Conservation (phyloP, 2,797 vertebrate genomes). For the Cephalopachus bancanus region DNA sequence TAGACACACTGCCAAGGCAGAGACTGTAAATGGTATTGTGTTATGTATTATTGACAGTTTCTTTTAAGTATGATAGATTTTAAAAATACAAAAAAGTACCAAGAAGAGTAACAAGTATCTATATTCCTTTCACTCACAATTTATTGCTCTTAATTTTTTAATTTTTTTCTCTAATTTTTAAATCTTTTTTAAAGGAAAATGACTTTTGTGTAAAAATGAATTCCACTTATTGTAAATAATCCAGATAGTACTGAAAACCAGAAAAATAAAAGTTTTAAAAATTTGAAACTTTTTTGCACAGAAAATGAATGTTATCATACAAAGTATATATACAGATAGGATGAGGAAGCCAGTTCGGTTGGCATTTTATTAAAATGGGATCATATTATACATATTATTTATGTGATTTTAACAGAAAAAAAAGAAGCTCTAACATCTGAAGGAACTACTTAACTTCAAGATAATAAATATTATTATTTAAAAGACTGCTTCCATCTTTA, state of each 20-base stretch:
- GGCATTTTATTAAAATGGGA: background rate
- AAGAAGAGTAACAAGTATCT: background rate
- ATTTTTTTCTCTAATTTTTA: background rate
- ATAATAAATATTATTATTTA: background rate
- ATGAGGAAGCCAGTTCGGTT: background rate
- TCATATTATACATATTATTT: background rate
- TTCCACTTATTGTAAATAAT: conserved; percentile 6
- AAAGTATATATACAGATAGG: background rate
- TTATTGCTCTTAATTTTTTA: background rate
- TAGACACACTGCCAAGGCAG: background rate
- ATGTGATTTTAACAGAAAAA: background rate
- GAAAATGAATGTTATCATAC: conserved; percentile 11
- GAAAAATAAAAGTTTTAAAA: background rate
- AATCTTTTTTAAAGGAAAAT: background rate
- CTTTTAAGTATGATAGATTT: background rate
- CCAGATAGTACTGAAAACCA: conserved; percentile 1
- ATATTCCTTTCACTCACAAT: background rate
- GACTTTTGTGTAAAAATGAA: background rate
- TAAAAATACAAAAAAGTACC: background rate
- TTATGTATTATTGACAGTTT: background rate
- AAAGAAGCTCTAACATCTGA: background rate
- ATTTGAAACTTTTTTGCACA: background rate
- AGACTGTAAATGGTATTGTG: background rate
- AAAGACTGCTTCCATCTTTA: background rate
- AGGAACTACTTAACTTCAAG: background rate